Percentiles rank a stretch among this genome's conserved stretches.
These are phyloP conservation scores for Eucidaris tribuloides DNA, from an alignment of 35 echinoderm and acorn worm species.

Conservation along the genomic window DNA sequence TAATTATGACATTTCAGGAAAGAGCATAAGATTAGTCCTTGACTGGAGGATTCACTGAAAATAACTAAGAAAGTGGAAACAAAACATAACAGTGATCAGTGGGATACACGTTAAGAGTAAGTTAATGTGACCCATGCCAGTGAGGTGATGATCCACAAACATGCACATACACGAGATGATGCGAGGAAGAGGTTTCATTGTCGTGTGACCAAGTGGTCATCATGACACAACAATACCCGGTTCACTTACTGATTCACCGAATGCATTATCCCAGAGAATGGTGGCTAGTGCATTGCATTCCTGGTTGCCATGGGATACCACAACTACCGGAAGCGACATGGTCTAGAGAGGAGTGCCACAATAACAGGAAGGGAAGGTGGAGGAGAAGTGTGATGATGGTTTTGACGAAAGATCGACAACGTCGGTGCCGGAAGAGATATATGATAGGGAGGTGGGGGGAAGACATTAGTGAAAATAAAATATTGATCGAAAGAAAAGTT, in stretches of 20 bases:
- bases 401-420: no score
- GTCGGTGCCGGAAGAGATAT: no score
- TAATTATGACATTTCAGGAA: no score
- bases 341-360: conserved; percentile 58
- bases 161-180: background rate
- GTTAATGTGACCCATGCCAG: background rate
- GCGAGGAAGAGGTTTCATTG: background rate
- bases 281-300: conserved; percentile 99
- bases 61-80: background rate
- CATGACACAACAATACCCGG: conserved; percentile 27
- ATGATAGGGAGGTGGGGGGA: no score
- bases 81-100: background rate
- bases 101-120: background rate
- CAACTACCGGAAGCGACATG: conserved; percentile 96
- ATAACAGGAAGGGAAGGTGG: background rate
- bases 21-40: no score
- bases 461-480: no score
- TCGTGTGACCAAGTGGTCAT: background rate
- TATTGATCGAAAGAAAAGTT: no score
- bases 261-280: conserved; percentile 99
- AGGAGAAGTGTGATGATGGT: no score
- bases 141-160: background rate
- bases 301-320: conserved; percentile 99
- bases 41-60: no score
- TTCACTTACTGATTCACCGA: conserved; percentile 98